Base-by-base conservation (phyloP, 2,797 vertebrate species). In the Pangasius krempfi region DNA sequence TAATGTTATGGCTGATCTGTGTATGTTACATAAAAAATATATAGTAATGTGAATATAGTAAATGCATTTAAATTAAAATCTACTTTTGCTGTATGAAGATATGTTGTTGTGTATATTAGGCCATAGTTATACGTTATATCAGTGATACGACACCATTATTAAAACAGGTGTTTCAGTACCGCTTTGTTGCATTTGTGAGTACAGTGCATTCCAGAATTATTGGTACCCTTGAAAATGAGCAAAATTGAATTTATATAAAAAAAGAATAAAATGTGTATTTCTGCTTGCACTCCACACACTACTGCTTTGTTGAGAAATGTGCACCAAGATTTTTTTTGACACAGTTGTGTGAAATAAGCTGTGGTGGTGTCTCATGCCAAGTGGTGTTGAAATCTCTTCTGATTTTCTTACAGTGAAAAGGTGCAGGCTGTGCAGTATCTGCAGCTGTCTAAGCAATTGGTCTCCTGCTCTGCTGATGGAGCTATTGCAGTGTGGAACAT, bases 401-500 rank as follows among this genome's bases (percentile, higher is more conserved):
- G 5, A 40, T 4, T 86, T 16, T 80, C 73, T 66, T 7, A 76
- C 95, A 99, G 98, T 89, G 98, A 99, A 94, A 97, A 97, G 27
- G 98, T 99, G 22, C 98, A 99, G 95, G 95, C 97, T 1, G 87
- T 99, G 90, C 96, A 97, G 40, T 99, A 98, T 94, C 93, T 99
- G 33, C 98, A 98, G 86, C 91, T 98, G 90, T 97, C 98, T 1
- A 94, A 97, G 86, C 98, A 99, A 95, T 91, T 99, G 54, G 92
- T 99, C 82, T 99, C 98, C 1, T 99, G 98, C 90, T 98, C 98
- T 3, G 96, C 97, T 0, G 98, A 99, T 58, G 98, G 98, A 0
- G 97, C 96, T n/a, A 98, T 99, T 47, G 97, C 97, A 0, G 97
- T 99, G 92, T 99, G 98, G 98, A 99, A 99, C 94, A 99, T 99